These are phyloP conservation scores for Armadillidium nasatum DNA, from an alignment of 1,140 invertebrate species.

Conservation along the genomic window DNA sequence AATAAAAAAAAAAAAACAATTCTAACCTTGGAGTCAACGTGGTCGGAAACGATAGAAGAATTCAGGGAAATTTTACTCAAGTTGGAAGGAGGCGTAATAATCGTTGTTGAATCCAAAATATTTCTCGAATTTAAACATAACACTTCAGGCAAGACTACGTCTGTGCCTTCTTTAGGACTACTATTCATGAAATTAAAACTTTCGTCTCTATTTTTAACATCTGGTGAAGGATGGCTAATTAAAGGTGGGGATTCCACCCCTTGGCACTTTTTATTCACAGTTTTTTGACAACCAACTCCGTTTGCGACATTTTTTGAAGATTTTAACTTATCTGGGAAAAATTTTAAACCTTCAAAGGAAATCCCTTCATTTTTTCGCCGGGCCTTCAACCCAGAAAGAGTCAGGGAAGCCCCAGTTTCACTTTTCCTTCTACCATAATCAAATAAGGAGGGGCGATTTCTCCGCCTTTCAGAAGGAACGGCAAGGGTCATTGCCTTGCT, in stretches of 20 bases:
- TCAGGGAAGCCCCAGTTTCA: background rate
- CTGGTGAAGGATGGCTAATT: no score
- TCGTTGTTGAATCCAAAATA: background rate
- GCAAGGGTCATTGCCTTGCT: conserved; percentile 1
- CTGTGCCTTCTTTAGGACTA: background rate
- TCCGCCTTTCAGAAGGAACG: background rate
- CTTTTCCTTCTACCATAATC: background rate
- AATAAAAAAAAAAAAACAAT: no score
- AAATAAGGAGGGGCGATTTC: background rate
- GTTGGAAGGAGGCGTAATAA: background rate
- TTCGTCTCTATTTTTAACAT: no score
- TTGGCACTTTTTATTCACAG: no score
- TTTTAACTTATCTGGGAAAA: background rate
- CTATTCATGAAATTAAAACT: no score
- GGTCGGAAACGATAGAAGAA: background rate
- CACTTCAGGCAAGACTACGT: background rate
- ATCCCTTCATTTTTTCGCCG: background rate
- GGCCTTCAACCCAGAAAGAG: background rate
- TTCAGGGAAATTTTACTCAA: background rate
- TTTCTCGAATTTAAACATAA: background rate
- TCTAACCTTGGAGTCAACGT: background rate
- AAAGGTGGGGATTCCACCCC: no score
- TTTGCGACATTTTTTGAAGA: background rate
- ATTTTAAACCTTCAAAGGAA: background rate
- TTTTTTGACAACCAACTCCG: no score